Percentiles rank a stretch among this genome's conserved stretches.
phyloP scores from a whole-genome alignment of 2,888 invertebrate genomes.

The Diloba caeruleocephala region DNA sequence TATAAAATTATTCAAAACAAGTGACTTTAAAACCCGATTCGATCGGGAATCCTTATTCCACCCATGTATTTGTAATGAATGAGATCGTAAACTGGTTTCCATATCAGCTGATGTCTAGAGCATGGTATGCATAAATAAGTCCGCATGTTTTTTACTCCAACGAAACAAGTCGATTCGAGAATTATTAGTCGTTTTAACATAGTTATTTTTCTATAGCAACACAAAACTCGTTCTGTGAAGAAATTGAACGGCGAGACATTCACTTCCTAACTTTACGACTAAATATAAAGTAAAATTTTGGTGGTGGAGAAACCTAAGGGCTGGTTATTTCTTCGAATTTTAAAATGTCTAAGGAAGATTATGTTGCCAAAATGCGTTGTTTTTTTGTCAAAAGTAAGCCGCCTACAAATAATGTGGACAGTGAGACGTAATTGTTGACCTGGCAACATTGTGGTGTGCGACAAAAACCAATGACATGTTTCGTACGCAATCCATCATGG shows the following conservation, averaged over 20 bases:
- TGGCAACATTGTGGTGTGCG: conserved; percentile 16
- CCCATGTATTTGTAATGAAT: conserved; percentile 67
- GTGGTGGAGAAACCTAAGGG: conserved; percentile 34
- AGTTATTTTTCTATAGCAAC: conserved; percentile 63
- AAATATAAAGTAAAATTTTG: conserved; percentile 23
- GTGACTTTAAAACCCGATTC: conserved; percentile 4
- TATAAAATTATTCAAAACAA: conserved; percentile 26
- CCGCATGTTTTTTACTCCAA: conserved; percentile 73
- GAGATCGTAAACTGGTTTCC: conserved; percentile 72
- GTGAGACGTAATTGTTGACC: conserved; percentile 20
- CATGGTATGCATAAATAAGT: conserved; percentile 75
- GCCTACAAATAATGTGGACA: conserved; percentile 23
- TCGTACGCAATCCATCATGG: conserved; percentile 7
- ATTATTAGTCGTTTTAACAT: conserved; percentile 65
- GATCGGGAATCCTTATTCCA: conserved; percentile 35
- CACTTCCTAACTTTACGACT: conserved; percentile 37
- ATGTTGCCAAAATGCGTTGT: conserved; percentile 53
- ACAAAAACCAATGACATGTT: conserved; percentile 26
- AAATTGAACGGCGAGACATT: conserved; percentile 20
- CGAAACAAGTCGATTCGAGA: conserved; percentile 67
- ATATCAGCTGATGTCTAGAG: conserved; percentile 80
- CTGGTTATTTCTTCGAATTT: conserved; percentile 55
- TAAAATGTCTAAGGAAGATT: conserved; percentile 55
- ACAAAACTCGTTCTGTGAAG: conserved; percentile 56
- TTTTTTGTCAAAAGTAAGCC: conserved; percentile 39